A percentile compares a stretch with the other conserved stretches of the same genome.
Evolutionary conservation across 1,140 invertebrate genomes (phyloP).

Genomic region (Drosophila parabipectinata): DNA sequence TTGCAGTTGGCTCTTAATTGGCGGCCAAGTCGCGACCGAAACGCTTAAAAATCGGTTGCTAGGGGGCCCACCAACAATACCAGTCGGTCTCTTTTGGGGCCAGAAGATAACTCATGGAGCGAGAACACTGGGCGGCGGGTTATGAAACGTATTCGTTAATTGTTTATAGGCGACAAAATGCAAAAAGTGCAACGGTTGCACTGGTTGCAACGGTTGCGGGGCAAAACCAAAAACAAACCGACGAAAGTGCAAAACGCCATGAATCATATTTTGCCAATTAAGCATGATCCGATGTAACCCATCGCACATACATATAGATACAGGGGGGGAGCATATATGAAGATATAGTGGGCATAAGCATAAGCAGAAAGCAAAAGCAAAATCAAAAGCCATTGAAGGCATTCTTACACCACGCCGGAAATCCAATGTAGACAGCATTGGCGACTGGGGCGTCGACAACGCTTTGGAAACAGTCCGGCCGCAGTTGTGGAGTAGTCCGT

Average conservation of each 20-base stretch:
- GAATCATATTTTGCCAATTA: slow-evolving; percentile 81
- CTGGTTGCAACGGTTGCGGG: background rate
- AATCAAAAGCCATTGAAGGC: slow-evolving; percentile 57
- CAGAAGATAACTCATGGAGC: slow-evolving; percentile 15
- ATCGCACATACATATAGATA: slow-evolving; percentile 19
- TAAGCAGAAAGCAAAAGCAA: slow-evolving; percentile 24
- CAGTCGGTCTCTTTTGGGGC: background rate
- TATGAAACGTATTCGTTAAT: slow-evolving; percentile 27
- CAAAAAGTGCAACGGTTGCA: slow-evolving; percentile 4
- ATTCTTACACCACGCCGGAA: slow-evolving; percentile 81
- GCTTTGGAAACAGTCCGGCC: slow-evolving; percentile 26
- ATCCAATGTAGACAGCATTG: slow-evolving; percentile 78
- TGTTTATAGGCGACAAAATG: slow-evolving; percentile 39
- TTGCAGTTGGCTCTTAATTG: slow-evolving; percentile 33
- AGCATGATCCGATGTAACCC: slow-evolving; percentile 75
- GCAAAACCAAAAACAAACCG: slow-evolving; percentile 21
- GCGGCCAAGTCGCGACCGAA: background rate
- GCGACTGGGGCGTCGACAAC: slow-evolving; percentile 78
- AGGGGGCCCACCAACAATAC: slow-evolving; percentile 6
- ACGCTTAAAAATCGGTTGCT: background rate
- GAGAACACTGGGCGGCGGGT: background rate
- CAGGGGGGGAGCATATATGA: background rate
- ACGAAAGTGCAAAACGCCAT: slow-evolving; percentile 75
- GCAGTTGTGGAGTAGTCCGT: slow-evolving; percentile 4
- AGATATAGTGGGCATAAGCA: slow-evolving; percentile 29